Conservation (phyloP, 1,140 invertebrate genomes). For the Sinonovacula constricta region DNA sequence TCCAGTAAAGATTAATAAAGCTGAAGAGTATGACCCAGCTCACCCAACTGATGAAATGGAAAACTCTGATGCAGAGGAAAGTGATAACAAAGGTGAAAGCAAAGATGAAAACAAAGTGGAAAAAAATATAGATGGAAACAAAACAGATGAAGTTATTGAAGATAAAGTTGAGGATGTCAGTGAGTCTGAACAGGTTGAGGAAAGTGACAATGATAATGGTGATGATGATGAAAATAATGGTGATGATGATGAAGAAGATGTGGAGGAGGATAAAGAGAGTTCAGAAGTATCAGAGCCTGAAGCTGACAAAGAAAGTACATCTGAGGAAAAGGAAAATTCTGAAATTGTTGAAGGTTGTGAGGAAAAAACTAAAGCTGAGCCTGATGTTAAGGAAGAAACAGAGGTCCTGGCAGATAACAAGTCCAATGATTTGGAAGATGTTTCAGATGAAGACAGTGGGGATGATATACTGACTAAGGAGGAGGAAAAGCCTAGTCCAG, state of each 20-base stretch:
- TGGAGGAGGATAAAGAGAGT: neutral
- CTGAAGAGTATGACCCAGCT: slow-evolving; percentile 42
- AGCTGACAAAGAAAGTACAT: neutral
- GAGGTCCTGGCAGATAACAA: no score
- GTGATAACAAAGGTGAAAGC: slow-evolving; percentile 3
- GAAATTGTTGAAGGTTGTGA: neutral
- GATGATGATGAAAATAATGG: neutral
- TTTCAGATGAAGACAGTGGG: no score
- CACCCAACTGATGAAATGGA: slow-evolving; percentile 46
- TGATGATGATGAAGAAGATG: neutral
- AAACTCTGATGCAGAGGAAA: slow-evolving; percentile 41
- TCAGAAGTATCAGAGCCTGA: neutral
- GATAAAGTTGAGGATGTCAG: neutral
- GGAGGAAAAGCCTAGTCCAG: no score
- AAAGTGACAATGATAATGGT: slow-evolving; percentile 4
- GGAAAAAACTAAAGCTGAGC: neutral
- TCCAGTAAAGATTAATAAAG: no score
- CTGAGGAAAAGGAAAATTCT: neutral
- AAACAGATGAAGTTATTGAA: slow-evolving; percentile 1
- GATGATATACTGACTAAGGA: no score
- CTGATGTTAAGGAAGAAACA: no score
- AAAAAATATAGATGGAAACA: neutral
- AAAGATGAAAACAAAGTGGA: slow-evolving; percentile 2
- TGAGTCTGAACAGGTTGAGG: neutral
- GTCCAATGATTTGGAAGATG: no score